Base-by-base conservation (phyloP, 2,888 invertebrate species). In the Drosophila formosana region DNA sequence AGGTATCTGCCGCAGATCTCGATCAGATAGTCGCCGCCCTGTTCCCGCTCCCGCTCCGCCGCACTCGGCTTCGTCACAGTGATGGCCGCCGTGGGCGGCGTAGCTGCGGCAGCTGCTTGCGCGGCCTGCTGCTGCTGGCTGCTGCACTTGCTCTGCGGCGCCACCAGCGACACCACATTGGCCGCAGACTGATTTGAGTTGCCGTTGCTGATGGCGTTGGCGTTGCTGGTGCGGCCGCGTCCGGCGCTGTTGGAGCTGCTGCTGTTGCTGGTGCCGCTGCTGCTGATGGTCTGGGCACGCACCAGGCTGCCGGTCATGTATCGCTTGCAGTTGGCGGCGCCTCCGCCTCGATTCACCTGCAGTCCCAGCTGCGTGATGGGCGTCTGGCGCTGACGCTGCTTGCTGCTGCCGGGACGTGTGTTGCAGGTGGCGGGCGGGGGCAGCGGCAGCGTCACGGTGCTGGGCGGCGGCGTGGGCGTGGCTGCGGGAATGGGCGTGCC, bases 1-100 rank as follows among this genome's bases (percentile, higher is more conserved):
- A 97, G 94, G 78, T 95, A 95, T 60, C 96, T 95, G 30, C 97
- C 97, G 82, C 95, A 95, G 64, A 97, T 96, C 93, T 97, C 97
- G 34, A 97, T 96, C 72, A 97, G 93, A 91, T 97, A 97, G 93
- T 97, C 97, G n/a, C 97, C 96, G 65, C 97, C 93, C 77, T 93
- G 93, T 65, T 93, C 93, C 26, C 92, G 90, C 77, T 93, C 92
- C 1, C 92, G 88, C 49, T 92, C 92, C n/a, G 85, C 78, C 2
- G 76, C 75, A 30, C 72, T 85, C 11, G 89, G 89, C 52, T 84
- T 80, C 45, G 84, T 79, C 11, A 84, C 82, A 3, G 89, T 81
- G 6, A 78, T 79, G 41, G 87, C 77, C 3, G 72, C 71, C 26
- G 53, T 64, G 26, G 80, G 72, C n/a, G 75, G 68, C 30, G 64